Base-by-base conservation (phyloP, 2,888 invertebrate genomes). In the Malacosoma neustria region DNA sequence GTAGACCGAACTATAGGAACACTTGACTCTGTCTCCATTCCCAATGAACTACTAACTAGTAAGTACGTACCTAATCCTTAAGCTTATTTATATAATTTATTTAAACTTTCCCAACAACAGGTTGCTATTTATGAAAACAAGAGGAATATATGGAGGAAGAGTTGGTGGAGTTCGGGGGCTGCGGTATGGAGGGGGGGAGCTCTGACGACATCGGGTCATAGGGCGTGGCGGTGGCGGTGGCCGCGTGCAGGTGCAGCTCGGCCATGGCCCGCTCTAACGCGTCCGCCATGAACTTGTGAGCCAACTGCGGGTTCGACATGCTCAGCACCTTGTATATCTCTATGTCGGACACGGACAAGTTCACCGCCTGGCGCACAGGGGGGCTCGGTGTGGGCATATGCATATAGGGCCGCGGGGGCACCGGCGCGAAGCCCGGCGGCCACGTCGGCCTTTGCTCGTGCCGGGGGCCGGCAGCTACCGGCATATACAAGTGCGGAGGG, bases 201-300 rank as follows among this genome's bases (percentile, higher is more conserved):
- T 43, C 44, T 30, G 43, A 34, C 34, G 51, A 48, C 14, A 35
- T 29, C 15, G 53, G 53, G 38, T 46, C 39, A 35, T 45, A 47
- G 3, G 35, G 13, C 31, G 35, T 34, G 13, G 33, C 31, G 36
- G 31, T 13, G 32, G 14, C n/a, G 22, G 29, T 11, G 39, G 32
- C 13, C 33, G 30, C 32, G 32, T 35, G 33, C 29, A 13, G 36
- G 13, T 34, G 35, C 36, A 22, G 5, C 2, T 22, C 22, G 2
- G 22, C 48, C 45, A 51, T 37, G 30, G 60, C 61, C 48, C 60
- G 66, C 15, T 48, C 42, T 38, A 71, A 43, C 13, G 66, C 58
- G 34, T 58, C 57, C 51, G 56, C 35, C 64, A 75, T 61, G 64
- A 57, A 77, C 46, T 58, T 61, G 44, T 69, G 63, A 43, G 77